Evolutionary conservation across 1,140 invertebrate genomes (phyloP), one percentile per base, ranked within the genome.

Genomic region (Eumeta japonica): DNA sequence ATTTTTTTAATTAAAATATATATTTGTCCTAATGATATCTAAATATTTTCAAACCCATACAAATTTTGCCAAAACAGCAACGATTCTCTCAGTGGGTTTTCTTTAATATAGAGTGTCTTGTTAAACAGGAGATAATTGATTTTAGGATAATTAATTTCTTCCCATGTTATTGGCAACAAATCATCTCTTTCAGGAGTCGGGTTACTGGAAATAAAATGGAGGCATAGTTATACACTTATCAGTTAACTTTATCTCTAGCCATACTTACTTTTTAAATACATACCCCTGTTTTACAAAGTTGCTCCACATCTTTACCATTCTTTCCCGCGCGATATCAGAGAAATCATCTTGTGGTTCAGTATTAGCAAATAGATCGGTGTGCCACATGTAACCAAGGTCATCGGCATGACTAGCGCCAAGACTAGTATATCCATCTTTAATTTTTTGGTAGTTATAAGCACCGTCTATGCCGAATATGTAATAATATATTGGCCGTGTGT

Each of bases 281-380:
- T 35, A 40, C 38, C 38, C 30, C 13, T 18, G 13, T 40, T 15
- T 40, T 5, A 40, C 15, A 35, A 40, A 40, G 13, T 40, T 40
- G 10, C 16, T 28, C 29, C 28, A 34, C 30, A 40, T 16, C n/a
- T 4, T 19, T 3, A 40, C 30, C 10, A 40, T 17, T 11, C 28
- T 36, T 2, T 35, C 5, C 18, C 38, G 30, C 10, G 32, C 17
- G 4, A 34, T 15, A 3, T 16, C 11, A 12, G 38, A 40, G 10
- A 16, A 11, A 12, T 34, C 18, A 34, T 35, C 19, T 9, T 35
- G 12, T 3, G 15, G 5, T 15, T 15, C 13, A 35, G 34, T 16
- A 16, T 33, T 19, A 12, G 3, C 19, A 9, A 31, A 18, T 5
- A n/a, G 12, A 16, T 35, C n/a, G 2, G 16, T 33, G 3, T 17